phyloP scores from a whole-genome alignment of 2,888 invertebrate species.

The Parnassius smintheus region DNA sequence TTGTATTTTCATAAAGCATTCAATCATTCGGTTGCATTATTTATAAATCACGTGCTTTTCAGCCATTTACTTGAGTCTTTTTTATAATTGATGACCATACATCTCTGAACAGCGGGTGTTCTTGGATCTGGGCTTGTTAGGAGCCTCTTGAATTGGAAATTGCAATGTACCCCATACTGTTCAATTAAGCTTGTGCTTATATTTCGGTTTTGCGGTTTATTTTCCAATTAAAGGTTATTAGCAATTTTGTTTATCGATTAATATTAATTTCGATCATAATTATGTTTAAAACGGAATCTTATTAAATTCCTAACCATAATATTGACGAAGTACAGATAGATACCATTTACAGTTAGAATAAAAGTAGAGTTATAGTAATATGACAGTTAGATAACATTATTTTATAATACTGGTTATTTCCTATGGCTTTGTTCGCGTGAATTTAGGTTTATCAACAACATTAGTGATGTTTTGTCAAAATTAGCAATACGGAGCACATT shows the following conservation, averaged over 20 bases:
- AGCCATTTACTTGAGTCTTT: conserved; percentile 58
- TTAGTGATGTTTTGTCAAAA: too few relatives aligned
- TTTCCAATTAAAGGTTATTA: conserved; percentile 18
- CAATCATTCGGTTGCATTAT: conserved; percentile 16
- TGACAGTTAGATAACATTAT: neutral
- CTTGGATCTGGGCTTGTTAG: conserved; percentile 28
- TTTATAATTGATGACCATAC: conserved; percentile 41
- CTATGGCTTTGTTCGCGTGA: too few relatives aligned
- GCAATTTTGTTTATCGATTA: conserved; percentile 10
- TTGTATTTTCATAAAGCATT: neutral
- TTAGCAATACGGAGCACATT: too few relatives aligned
- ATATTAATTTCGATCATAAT: neutral
- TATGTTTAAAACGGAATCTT: neutral
- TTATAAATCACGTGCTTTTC: conserved; percentile 49
- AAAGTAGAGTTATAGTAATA: too few relatives aligned
- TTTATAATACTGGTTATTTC: too few relatives aligned
- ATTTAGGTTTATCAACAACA: too few relatives aligned
- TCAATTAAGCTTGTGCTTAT: conserved; percentile 20
- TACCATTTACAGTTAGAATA: too few relatives aligned
- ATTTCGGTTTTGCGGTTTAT: conserved; percentile 17
- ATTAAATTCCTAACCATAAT: neutral
- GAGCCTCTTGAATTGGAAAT: conserved; percentile 21
- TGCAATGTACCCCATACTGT: neutral
- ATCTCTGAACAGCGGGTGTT: conserved; percentile 29
- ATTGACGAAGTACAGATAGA: neutral